A percentile compares a stretch with the other conserved stretches of the same genome.
Evolutionary conservation across 2,888 invertebrate genomes (phyloP).

Genomic region (Drosophila mercatorum): DNA sequence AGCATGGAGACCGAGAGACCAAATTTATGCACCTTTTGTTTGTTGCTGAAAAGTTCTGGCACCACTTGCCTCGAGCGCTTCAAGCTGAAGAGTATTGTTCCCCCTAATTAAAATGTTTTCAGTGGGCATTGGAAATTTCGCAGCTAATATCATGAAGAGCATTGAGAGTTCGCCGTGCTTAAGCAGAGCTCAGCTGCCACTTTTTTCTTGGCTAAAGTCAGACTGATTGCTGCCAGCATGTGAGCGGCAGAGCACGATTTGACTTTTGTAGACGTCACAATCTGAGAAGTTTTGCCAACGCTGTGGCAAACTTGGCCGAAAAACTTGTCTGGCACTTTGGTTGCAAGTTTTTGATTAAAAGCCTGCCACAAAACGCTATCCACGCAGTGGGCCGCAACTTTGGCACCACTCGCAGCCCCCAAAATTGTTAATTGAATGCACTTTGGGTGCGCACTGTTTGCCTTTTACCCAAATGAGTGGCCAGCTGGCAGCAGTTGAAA

Average conservation of each 20-base stretch:
- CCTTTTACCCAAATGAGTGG: conserved; percentile 35
- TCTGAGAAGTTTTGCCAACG: conserved; percentile 62
- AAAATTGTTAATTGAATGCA: conserved; percentile 79
- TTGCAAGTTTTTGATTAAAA: conserved; percentile 78
- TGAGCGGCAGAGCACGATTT: conserved; percentile 65
- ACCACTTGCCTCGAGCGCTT: neutral
- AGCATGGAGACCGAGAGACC: neutral
- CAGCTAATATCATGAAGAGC: conserved; percentile 20
- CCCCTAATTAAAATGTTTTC: neutral
- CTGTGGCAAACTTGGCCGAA: conserved; percentile 63
- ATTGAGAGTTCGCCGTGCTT: conserved; percentile 13
- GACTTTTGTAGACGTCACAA: conserved; percentile 79
- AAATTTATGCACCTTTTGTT: neutral
- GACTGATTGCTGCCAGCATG: conserved; percentile 63
- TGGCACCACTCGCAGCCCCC: conserved; percentile 32
- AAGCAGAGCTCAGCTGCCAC: neutral
- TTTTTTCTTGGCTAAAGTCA: conserved; percentile 22
- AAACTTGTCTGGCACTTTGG: conserved; percentile 70
- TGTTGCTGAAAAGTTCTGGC: neutral
- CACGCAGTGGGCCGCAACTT: conserved; percentile 55
- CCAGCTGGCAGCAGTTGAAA: conserved; percentile 26
- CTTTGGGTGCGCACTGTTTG: conserved; percentile 40
- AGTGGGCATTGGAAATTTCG: too few relatives aligned
- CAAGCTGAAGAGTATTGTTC: neutral
- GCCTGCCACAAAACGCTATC: conserved; percentile 60